These are phyloP conservation scores for Rousettus leschenaultii DNA, from an alignment of 2,113 vertebrate species.

Conservation along the genomic window DNA sequence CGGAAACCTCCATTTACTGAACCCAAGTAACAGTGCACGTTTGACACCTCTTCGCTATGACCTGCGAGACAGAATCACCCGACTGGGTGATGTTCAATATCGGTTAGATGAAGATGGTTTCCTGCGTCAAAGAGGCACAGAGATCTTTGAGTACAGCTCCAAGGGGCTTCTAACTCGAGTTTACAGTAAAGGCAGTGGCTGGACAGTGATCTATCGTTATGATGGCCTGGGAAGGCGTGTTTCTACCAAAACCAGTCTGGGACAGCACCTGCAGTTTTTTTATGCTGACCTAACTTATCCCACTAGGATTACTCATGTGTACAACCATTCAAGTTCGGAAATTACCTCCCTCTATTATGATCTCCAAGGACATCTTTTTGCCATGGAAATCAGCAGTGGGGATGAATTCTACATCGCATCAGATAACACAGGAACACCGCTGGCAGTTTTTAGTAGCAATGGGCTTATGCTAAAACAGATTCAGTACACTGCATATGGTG, in stretches of 20 bases:
- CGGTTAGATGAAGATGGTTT: conserved; percentile 96
- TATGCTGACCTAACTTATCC: conserved; percentile 96
- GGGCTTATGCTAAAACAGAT: conserved; percentile 97
- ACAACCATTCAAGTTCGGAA: conserved; percentile 98
- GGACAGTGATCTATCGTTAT: conserved; percentile 95
- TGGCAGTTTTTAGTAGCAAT: conserved; percentile 97
- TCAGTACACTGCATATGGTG: conserved; percentile 97
- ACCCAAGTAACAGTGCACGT: conserved; percentile 92
- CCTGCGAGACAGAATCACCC: conserved; percentile 95
- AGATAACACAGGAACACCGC: conserved; percentile 95
- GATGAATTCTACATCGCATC: conserved; percentile 98
- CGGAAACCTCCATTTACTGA: conserved; percentile 95
- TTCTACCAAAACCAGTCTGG: conserved; percentile 93
- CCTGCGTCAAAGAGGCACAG: conserved; percentile 93
- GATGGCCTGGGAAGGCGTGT: conserved; percentile 96
- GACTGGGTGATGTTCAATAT: conserved; percentile 97
- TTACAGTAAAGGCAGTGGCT: conserved; percentile 96
- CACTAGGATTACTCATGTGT: conserved; percentile 95
- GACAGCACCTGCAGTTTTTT: conserved; percentile 97
- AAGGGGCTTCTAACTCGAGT: conserved; percentile 95
- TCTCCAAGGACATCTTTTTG: conserved; percentile 97
- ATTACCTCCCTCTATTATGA: conserved; percentile 99
- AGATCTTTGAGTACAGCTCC: conserved; percentile 98
- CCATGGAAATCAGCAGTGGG: conserved; percentile 98
- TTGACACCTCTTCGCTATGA: conserved; percentile 94